Percentiles rank a stretch among this genome's conserved stretches.
Evolutionary conservation across 2,113 vertebrate genomes (phyloP).

Genomic region (Alectura lathami): DNA sequence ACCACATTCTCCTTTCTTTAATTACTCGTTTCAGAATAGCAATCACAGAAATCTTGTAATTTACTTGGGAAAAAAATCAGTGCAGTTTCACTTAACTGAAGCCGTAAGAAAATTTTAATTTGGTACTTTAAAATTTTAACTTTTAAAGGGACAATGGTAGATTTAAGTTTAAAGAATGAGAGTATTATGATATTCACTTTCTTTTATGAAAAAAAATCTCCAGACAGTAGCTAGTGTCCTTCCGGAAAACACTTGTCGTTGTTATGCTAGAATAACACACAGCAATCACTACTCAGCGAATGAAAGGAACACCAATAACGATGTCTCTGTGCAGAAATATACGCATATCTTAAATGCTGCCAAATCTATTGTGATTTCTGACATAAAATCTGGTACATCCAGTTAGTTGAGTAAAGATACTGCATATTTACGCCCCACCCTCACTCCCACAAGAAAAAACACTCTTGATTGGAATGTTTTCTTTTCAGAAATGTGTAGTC

Average conservation of each 20-base stretch:
- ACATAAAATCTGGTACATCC: background rate
- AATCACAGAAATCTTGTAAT: background rate
- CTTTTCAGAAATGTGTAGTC: background rate
- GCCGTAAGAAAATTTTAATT: background rate
- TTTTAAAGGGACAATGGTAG: background rate
- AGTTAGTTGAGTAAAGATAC: background rate
- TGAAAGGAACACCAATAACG: background rate
- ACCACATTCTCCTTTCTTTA: background rate
- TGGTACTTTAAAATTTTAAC: background rate
- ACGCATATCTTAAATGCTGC: background rate
- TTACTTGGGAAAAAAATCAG: background rate
- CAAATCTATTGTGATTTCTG: background rate
- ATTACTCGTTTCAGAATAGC: background rate
- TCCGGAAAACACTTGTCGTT: background rate
- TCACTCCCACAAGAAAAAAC: background rate
- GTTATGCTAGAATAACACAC: fast-evolving
- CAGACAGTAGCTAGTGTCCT: background rate
- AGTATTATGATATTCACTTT: background rate
- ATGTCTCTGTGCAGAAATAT: background rate
- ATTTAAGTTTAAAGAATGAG: background rate
- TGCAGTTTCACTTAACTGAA: background rate
- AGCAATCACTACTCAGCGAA: background rate
- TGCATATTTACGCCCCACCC: too few species aligned
- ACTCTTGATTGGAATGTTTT: background rate
- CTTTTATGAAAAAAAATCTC: background rate